Conservation (phyloP, 2,888 invertebrate genomes). For the Parasteatoda lunata region DNA sequence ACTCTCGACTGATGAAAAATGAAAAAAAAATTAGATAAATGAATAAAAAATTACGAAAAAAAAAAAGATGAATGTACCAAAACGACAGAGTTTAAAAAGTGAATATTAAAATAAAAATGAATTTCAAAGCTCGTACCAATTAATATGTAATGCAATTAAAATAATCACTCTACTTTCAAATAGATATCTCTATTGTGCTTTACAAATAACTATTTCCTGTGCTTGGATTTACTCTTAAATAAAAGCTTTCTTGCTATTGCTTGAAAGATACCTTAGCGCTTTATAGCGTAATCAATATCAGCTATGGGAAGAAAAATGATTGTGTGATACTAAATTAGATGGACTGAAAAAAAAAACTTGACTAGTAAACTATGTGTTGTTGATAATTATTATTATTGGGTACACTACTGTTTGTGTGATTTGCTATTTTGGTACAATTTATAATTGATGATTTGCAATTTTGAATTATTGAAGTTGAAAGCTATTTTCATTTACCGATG, state of each 20-base stretch:
- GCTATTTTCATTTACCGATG: constrained; percentile 63
- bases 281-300: constrained; percentile 47
- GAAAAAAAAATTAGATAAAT: constrained; percentile 5
- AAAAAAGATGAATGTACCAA: neutral
- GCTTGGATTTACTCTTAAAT: constrained; percentile 49
- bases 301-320: constrained; percentile 46
- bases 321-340: constrained; percentile 63
- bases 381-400: constrained; percentile 60
- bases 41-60: neutral
- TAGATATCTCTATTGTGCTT: constrained; percentile 59
- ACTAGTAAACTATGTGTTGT: constrained; percentile 45
- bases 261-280: constrained; percentile 44
- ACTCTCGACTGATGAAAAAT: constrained; percentile 25
- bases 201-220: constrained; percentile 41
- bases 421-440: constrained; percentile 69
- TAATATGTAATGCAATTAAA: constrained; percentile 8
- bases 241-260: constrained; percentile 57
- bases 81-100: neutral
- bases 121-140: constrained; percentile 4
- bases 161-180: constrained; percentile 24
- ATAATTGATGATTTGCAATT: constrained; percentile 64
- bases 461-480: constrained; percentile 62
- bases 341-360: constrained; percentile 20
- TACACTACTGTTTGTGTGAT: constrained; percentile 62
- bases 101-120: constrained; percentile 4